These are phyloP conservation scores for Resseliella maxima DNA, from an alignment of 2,888 invertebrate genomes.

Conservation along the genomic window DNA sequence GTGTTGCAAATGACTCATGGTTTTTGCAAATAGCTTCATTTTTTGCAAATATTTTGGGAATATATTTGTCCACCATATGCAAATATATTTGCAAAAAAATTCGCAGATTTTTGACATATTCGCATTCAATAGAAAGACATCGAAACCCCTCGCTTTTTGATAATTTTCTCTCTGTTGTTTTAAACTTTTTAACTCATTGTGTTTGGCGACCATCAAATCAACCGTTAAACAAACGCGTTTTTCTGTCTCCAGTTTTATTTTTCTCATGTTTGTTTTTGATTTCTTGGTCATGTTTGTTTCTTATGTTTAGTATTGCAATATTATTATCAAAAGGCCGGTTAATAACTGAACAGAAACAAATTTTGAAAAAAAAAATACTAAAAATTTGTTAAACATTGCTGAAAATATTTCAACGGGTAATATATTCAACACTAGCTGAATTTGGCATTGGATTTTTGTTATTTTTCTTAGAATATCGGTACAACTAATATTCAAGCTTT, in stretches of 20 bases:
- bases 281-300: background rate
- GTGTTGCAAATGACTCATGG: no score
- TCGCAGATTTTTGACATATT: no score
- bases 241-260: background rate
- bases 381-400: background rate
- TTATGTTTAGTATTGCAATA: background rate
- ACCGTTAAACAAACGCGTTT: conserved; percentile 17
- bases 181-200: background rate
- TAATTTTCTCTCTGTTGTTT: background rate
- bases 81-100: no score
- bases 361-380: background rate
- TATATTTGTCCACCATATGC: no score
- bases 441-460: background rate
- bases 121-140: no score
- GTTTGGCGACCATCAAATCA: background rate
- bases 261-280: background rate
- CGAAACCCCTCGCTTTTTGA: background rate
- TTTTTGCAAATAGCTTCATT: no score
- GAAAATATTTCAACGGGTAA: background rate
- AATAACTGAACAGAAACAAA: background rate
- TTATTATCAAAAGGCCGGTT: background rate
- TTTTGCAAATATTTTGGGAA: no score
- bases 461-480: background rate
- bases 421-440: background rate
- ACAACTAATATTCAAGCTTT: background rate